A percentile compares a stretch with the other conserved stretches of the same genome.
These are phyloP conservation scores for Andrena bucephala DNA, from an alignment of 2,888 invertebrate species.

Conservation along the genomic window DNA sequence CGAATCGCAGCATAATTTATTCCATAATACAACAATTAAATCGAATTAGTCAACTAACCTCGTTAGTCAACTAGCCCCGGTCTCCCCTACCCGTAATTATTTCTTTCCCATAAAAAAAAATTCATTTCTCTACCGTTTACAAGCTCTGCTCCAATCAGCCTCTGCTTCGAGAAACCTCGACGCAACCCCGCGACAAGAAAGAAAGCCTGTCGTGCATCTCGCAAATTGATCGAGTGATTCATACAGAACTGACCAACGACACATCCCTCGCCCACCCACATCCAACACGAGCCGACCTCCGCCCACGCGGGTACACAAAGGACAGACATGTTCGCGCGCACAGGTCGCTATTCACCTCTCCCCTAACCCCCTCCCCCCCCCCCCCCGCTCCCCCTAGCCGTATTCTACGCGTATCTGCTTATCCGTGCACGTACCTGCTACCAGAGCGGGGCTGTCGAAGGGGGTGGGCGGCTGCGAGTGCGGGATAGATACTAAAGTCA, in stretches of 20 bases:
- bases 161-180: neutral
- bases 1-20: too few species aligned
- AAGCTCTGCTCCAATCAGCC: constrained; percentile 2
- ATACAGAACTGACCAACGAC: constrained; percentile 29
- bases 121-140: neutral
- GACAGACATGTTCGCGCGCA: constrained; percentile 12
- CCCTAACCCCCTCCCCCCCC: too few species aligned
- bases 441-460: constrained; percentile 49
- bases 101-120: neutral
- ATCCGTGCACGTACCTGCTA: constrained; percentile 44
- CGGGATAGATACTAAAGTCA: constrained; percentile 46
- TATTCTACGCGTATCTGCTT: constrained; percentile 19
- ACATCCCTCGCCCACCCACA: constrained; percentile 28
- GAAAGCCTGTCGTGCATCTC: constrained; percentile 7
- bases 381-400: neutral
- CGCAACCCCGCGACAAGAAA: constrained; percentile 4
- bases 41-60: too few species aligned
- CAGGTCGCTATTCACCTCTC: constrained; percentile 16
- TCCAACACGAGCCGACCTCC: constrained; percentile 1
- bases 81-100: neutral
- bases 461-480: constrained; percentile 34
- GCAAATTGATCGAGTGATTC: constrained; percentile 35
- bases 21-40: too few species aligned
- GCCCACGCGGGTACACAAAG: constrained; percentile 34
- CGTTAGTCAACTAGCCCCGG: too few species aligned